Conservation (phyloP, 2,888 invertebrate species). For the Plusia festucae region DNA sequence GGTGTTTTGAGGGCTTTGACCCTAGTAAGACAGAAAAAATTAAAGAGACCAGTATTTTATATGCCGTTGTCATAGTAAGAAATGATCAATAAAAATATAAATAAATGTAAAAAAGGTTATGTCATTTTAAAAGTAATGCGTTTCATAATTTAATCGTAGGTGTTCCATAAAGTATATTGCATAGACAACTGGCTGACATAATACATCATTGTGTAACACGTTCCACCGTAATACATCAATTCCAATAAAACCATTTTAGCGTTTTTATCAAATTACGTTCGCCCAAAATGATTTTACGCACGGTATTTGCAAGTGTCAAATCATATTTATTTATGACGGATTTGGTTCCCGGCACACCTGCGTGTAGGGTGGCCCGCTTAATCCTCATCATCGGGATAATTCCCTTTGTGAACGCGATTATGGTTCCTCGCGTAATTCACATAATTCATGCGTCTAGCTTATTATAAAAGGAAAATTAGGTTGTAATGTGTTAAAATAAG, state of each 20-base stretch:
- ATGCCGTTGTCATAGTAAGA: no score
- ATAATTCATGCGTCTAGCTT: constrained; percentile 57
- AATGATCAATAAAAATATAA: no score
- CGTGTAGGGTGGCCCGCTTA: constrained; percentile 70
- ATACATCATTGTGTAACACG: neutral
- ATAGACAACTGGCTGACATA: neutral
- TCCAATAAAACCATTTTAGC: constrained; percentile 50
- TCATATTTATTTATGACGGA: constrained; percentile 85
- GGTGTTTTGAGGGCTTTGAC: neutral
- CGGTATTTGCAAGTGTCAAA: constrained; percentile 82
- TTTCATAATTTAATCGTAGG: neutral
- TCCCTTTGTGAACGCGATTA: constrained; percentile 65
- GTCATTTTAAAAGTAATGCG: no score
- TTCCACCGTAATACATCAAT: constrained; percentile 29
- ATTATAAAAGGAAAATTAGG: constrained; percentile 53
- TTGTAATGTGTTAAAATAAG: constrained; percentile 44
- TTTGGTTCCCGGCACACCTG: constrained; percentile 80
- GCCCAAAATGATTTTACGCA: constrained; percentile 71
- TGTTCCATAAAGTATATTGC: neutral
- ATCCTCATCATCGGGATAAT: constrained; percentile 70
- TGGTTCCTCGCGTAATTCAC: constrained; percentile 49
- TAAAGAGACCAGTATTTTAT: no score
- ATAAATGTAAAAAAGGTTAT: no score
- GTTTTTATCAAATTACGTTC: constrained; percentile 58
- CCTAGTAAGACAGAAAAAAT: no score